These are phyloP conservation scores for Procavia capensis DNA, from an alignment of 2,113 vertebrate species.

Conservation along the genomic window DNA sequence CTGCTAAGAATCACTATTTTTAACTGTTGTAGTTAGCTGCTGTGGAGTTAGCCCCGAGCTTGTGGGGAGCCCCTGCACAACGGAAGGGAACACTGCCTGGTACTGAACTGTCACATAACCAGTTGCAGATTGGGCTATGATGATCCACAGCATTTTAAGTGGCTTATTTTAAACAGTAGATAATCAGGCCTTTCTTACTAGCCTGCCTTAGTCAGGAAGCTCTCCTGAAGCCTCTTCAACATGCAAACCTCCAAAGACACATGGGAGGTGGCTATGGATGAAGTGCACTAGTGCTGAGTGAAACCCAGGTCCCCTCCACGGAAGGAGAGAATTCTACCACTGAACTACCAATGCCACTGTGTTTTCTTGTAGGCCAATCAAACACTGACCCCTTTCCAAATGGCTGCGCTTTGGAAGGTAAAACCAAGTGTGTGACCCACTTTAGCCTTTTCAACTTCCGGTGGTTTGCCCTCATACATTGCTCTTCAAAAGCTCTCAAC, in stretches of 20 bases:
- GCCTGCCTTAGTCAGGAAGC: background rate
- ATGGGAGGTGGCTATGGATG: background rate
- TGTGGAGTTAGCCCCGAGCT: background rate
- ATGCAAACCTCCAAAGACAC: background rate
- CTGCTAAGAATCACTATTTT: background rate
- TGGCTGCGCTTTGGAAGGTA: background rate
- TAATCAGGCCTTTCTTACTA: background rate
- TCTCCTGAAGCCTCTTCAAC: background rate
- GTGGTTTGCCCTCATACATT: background rate
- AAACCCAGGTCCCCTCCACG: background rate
- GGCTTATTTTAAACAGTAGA: background rate
- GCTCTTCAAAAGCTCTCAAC: conserved; percentile 27
- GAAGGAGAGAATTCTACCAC: background rate
- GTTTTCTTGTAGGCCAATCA: background rate
- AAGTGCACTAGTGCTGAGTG: too few relatives aligned
- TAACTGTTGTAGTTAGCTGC: background rate
- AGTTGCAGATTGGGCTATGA: background rate
- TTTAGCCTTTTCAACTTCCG: background rate
- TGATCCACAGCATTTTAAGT: background rate
- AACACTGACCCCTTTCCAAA: background rate
- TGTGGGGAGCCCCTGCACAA: background rate
- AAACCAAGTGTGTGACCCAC: background rate
- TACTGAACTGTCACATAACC: background rate
- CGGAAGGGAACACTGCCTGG: background rate
- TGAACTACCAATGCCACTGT: background rate